Base-by-base conservation (phyloP, 2,113 vertebrate species). In the Pundamilia nyererei region DNA sequence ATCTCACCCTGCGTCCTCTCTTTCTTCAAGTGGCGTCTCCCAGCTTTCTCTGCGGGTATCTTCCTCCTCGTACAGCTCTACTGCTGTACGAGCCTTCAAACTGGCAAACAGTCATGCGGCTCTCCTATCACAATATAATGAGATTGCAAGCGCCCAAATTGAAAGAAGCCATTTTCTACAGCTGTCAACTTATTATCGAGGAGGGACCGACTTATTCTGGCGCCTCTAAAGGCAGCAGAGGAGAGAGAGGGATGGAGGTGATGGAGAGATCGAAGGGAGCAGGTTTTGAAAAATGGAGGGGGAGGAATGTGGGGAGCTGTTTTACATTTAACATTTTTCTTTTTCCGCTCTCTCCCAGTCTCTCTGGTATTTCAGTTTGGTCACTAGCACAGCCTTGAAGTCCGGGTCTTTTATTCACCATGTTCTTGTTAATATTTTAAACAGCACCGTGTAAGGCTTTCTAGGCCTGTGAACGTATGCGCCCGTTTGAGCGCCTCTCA, bases 131-230 rank as follows among this genome's bases (percentile, higher is more conserved):
- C 94, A 94, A 90, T 89, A 92, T 95, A 96, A 96, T 96, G 95
- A 95, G 94, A 95, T 95, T 96, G 94, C 92, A 89, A 84, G 91
- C 87, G 65, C 84, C 93, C 92, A 94, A 95, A 96, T 94, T 92
- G 95, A 97, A 95, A 96, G 95, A 95, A 94, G 94, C 95, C 95
- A 96, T 96, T 96, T 96, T 97, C 95, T 96, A 94, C 96, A 95
- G 95, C 96, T 96, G 95, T 96, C 96, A 96, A 96, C 94, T 95
- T 96, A 94, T 96, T 95, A 96, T 93, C 91, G 90, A 92, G 87
- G 40, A 47, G 91, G 89, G 88, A 58, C 33, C 33, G 92, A 91
- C 86, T 94, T 94, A 94, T 95, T 90, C 89, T 90, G 75, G 86
- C 55, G 86, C 84, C 92, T 93, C 86, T 84, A 60, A 92, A 91